These are phyloP conservation scores for Pyrgilauda ruficollis DNA, from an alignment of 2,113 vertebrate genomes.

Conservation along the genomic window DNA sequence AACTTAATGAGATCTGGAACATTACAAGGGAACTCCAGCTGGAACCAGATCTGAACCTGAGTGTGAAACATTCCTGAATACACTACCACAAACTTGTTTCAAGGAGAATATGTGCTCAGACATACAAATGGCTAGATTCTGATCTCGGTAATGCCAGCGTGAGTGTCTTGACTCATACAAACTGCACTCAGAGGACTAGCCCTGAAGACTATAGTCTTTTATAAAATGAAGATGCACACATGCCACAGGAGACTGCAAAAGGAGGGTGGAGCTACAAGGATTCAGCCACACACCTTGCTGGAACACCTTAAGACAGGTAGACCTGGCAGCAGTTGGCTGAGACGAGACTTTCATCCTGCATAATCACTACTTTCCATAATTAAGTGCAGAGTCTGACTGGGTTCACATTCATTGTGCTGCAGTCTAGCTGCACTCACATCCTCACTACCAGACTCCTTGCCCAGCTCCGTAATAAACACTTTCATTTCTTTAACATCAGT, in stretches of 20 bases:
- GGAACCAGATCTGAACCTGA: conserved; percentile 56
- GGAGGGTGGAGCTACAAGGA: conserved; percentile 1
- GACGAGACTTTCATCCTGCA: conserved; percentile 31
- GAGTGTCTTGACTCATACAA: conserved; percentile 42
- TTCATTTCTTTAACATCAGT: not conserved
- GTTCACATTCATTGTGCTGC: conserved; percentile 2
- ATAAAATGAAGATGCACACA: conserved; percentile 35
- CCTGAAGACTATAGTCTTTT: conserved; percentile 52
- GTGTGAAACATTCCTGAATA: conserved; percentile 46
- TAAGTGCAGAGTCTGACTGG: conserved; percentile 13
- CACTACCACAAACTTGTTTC: conserved; percentile 39
- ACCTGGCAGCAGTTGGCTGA: conserved; percentile 41
- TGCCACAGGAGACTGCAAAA: conserved; percentile 22
- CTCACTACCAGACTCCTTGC: not conserved
- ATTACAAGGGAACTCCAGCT: conserved; percentile 63
- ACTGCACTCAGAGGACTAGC: conserved; percentile 35
- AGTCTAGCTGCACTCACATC: not conserved
- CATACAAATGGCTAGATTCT: conserved; percentile 60
- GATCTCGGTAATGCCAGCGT: not conserved
- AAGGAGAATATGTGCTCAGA: conserved; percentile 60
- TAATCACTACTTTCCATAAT: conserved; percentile 57
- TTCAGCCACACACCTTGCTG: conserved; percentile 56
- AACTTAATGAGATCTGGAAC: conserved; percentile 66
- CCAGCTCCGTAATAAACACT: not conserved
- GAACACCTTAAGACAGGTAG: conserved; percentile 55